Base-by-base conservation (phyloP, 2,113 vertebrate genomes). In the Colossoma macropomum region DNA sequence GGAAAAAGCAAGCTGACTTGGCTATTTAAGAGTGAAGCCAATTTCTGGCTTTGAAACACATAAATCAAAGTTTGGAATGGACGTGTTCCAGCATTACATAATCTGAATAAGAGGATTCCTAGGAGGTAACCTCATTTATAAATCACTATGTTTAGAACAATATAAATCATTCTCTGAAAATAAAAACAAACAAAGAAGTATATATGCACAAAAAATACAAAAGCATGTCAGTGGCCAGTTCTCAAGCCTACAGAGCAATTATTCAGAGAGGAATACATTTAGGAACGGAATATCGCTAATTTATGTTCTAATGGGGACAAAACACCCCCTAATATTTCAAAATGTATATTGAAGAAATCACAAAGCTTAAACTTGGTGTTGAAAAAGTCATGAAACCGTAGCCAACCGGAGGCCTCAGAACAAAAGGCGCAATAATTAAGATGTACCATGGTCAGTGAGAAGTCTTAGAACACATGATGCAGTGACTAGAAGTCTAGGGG, bases 21-120 rank as follows among this genome's bases (percentile, higher is more conserved):
- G 78, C 85, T 85, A 86, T 81, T 50, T 79, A 84, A 83, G 65
- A 76, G 4, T 12, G n/a, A 74, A 38, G 85, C 81, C 89, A 79
- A 76, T 84, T 79, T 66, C 63, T 79, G 65, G 50, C 71, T 54
- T 87, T 74, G 60, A 87, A 54, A 74, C 59, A 60, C 76, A 88
- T 87, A 90, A 90, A 89, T 89, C 88, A 84, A 50, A 75, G 19
- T 68, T 69, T 54, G 68, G n/a, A 81, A 78, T 89, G 81, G 83
- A 83, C 17, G 0, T 32, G 75, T 68, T 90, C 80, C 85, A 89
- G 68, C 66, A 83, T 89, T 87, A 88, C 84, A 90, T 89, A 86
- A 91, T 75, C 74, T 48, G 38, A 71, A 77, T 52, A 48, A 25
- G 71, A 77, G 48, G 41, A 60, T 69, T 75, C 81, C 73, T 82